Percentiles rank a stretch among this genome's conserved stretches.
Evolutionary conservation across 2,113 vertebrate species (phyloP).

Genomic region (Nymphicus hollandicus): DNA sequence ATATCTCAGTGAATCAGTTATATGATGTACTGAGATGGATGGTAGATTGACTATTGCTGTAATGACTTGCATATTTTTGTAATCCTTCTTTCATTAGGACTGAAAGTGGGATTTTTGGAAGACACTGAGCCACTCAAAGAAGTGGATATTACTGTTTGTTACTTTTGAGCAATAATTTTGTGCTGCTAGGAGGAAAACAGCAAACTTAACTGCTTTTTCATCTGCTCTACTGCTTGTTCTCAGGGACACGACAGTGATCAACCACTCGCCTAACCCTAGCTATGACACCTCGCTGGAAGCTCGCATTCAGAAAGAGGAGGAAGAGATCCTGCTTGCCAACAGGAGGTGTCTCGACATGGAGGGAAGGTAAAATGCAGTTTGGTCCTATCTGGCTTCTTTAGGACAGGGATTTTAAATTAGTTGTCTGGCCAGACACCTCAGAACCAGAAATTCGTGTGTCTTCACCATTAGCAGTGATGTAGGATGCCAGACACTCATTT

Average conservation of each 20-base stretch:
- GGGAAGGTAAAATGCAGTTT: constrained; percentile 81
- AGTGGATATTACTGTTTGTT: background rate
- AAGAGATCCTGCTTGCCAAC: constrained; percentile 97
- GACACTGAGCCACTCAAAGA: background rate
- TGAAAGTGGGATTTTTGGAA: background rate
- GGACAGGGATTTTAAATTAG: background rate
- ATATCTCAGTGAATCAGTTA: background rate
- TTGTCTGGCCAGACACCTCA: background rate
- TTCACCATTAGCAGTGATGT: background rate
- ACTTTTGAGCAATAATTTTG: background rate
- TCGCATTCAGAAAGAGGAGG: constrained; percentile 96
- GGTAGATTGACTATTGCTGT: background rate
- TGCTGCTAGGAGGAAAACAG: background rate
- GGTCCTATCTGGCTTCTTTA: background rate
- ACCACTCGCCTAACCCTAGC: constrained; percentile 90
- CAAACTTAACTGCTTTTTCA: background rate
- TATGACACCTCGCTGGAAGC: constrained; percentile 94
- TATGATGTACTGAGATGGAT: background rate
- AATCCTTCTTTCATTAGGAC: background rate
- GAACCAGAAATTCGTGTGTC: constrained; percentile 34
- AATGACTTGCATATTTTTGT: background rate
- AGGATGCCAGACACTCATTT: background rate
- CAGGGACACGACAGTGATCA: constrained; percentile 88
- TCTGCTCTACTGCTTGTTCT: background rate
- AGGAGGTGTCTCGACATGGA: constrained; percentile 98